A percentile compares a stretch with the other conserved stretches of the same genome.
Evolutionary conservation across 2,888 invertebrate genomes (phyloP).

Genomic region (Ganaspis brasiliensis): DNA sequence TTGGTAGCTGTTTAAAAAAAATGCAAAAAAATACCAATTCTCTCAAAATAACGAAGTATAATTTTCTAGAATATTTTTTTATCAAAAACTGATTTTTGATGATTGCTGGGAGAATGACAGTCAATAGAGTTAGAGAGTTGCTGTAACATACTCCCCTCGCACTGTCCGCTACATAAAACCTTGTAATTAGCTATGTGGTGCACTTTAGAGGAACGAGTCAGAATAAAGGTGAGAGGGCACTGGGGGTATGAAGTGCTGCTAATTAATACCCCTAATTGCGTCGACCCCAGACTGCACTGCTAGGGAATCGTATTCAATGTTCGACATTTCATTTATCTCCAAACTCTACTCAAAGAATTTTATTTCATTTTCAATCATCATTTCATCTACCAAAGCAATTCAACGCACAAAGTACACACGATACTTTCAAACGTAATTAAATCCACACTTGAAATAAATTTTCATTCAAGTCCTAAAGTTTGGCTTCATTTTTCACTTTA

Average conservation of each 20-base stretch:
- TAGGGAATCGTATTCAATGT: constrained; percentile 52
- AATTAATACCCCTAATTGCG: constrained; percentile 80
- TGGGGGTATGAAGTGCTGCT: constrained; percentile 76
- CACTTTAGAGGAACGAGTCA: constrained; percentile 69
- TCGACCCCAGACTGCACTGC: constrained; percentile 69
- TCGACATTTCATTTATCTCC: constrained; percentile 33
- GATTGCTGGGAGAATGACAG: constrained; percentile 24
- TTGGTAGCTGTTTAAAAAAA: too few species aligned
- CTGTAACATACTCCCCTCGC: constrained; percentile 16
- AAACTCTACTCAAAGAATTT: constrained; percentile 30
- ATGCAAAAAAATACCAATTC: too few species aligned
- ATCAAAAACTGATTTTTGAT: constrained; percentile 5
- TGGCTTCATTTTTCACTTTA: too few species aligned
- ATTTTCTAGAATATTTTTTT: not conserved
- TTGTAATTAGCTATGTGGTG: constrained; percentile 78
- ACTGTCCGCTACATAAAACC: constrained; percentile 73
- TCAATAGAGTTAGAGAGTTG: constrained; percentile 25
- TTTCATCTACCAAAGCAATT: constrained; percentile 20
- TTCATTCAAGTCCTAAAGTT: too few species aligned
- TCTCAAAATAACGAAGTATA: not conserved
- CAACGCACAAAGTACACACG: constrained; percentile 3
- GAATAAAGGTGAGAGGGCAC: constrained; percentile 59
- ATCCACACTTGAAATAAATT: not conserved
- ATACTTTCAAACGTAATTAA: constrained; percentile 5
- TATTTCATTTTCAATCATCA: constrained; percentile 29